Evolutionary conservation across 1,140 invertebrate genomes (phyloP), one percentile per base, ranked within the genome.

Genomic region (Hypsibius dujardini): DNA sequence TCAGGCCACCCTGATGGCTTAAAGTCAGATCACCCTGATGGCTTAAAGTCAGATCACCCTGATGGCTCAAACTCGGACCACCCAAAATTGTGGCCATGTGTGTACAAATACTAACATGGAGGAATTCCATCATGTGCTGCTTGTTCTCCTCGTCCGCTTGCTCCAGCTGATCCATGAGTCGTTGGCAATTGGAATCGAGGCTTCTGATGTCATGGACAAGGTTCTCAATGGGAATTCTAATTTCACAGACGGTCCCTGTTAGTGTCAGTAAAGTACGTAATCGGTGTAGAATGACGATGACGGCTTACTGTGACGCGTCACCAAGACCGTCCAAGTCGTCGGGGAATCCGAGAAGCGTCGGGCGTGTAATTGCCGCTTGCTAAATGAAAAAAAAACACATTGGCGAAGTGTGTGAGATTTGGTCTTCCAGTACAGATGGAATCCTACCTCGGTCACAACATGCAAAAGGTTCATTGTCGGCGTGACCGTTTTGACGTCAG

Each of bases 391-490:
- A 72, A 2, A 56, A 56, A 28, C 28, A 28, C 28, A 28, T 28
- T 28, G 28, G 28, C 28, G 28, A 28, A 28, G 28, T 28, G 28
- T 28, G 28, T 28, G 28, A 28, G 28, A 28, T 28, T 28, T 28
- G 28, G 28, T 28, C 28, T 28, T 28, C 28, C 28, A 28, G 28
- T 28, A 28, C 28, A 28, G 28, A 28, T 28, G 28, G 28, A 28
- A 28, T 28, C 73, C 73, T 74, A 76, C 76, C 72, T 75, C 72
- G 42, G 76, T 91, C 12, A 98, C 91, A 77, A 92, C 96, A 80
- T 98, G 93, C 75, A 98, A 89, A 2, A 98, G 83, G 82, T 92
- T 95, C 86, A 98, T 92, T 71, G 92, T 90, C 1, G 93, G 92
- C 78, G 95, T 95, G 79, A 97, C 97, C 1, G 93, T 91, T 69